These are phyloP conservation scores for Stegophylla sp. DNA, from an alignment of 2,888 invertebrate species.

Conservation along the genomic window DNA sequence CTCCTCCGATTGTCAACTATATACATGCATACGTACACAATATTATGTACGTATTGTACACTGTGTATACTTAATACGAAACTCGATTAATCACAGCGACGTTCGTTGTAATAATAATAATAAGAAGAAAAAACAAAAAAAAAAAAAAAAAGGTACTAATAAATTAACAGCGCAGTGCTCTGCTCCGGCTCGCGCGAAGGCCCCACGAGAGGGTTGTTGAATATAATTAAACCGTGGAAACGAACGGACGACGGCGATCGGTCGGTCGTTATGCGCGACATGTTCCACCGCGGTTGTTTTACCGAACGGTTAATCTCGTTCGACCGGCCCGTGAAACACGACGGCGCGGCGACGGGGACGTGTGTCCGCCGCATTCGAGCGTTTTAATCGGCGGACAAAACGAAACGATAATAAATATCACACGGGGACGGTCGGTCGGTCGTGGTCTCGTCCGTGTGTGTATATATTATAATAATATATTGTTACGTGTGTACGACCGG, in stretches of 20 bases:
- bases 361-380: slow-evolving; percentile 55
- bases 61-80: slow-evolving; percentile 20
- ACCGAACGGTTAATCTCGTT: slow-evolving; percentile 59
- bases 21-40: too few species aligned
- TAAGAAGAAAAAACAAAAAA: not conserved
- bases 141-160: slow-evolving; percentile 43
- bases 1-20: slow-evolving; percentile 21
- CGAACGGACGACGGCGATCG: slow-evolving; percentile 45
- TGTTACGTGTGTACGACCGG: not conserved
- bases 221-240: slow-evolving; percentile 49
- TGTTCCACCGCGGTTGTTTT: slow-evolving; percentile 51
- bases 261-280: slow-evolving; percentile 56
- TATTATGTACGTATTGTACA: not conserved
- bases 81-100: slow-evolving; percentile 51
- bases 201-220: slow-evolving; percentile 50
- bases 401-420: slow-evolving; percentile 58
- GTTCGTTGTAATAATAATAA: not conserved
- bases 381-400: slow-evolving; percentile 58
- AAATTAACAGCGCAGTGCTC: slow-evolving; percentile 43
- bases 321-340: slow-evolving; percentile 58
- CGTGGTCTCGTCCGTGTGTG: not conserved
- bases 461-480: not conserved
- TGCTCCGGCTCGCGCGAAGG: slow-evolving; percentile 5
- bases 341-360: too few species aligned
- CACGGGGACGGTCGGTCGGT: not conserved